phyloP scores from a whole-genome alignment of 2,888 invertebrate genomes.

The Nephrotoma guestfalica region DNA sequence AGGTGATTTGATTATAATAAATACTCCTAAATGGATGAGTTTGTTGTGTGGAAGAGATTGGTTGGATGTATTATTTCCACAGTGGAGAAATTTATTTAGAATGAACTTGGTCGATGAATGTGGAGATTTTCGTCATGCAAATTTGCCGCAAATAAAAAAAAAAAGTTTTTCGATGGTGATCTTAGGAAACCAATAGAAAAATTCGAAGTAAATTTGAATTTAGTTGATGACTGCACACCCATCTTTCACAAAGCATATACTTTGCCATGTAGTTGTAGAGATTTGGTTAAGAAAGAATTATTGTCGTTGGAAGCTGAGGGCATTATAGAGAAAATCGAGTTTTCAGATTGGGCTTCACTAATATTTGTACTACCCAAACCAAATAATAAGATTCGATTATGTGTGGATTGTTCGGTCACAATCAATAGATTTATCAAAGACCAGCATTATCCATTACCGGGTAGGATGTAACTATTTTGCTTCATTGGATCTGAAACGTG shows the following conservation, averaged over 20 bases:
- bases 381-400: too few species aligned
- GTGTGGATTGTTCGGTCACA: too few species aligned
- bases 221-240: background rate
- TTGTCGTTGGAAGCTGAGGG: background rate
- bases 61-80: background rate
- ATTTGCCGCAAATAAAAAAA: background rate
- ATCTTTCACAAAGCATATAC: background rate
- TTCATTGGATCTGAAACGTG: too few species aligned
- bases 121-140: background rate
- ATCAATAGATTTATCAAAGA: too few species aligned
- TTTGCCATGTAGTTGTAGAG: background rate
- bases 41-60: background rate
- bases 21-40: background rate
- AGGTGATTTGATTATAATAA: background rate
- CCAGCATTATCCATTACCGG: too few species aligned
- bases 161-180: too few species aligned
- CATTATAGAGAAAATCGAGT: background rate
- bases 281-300: background rate
- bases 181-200: too few species aligned
- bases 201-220: background rate
- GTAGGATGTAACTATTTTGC: too few species aligned
- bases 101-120: background rate
- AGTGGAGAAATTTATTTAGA: background rate
- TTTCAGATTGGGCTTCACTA: background rate
- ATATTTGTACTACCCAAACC: too few species aligned